phyloP scores from a whole-genome alignment of 1,140 invertebrate genomes.

The Drosophila rufa region DNA sequence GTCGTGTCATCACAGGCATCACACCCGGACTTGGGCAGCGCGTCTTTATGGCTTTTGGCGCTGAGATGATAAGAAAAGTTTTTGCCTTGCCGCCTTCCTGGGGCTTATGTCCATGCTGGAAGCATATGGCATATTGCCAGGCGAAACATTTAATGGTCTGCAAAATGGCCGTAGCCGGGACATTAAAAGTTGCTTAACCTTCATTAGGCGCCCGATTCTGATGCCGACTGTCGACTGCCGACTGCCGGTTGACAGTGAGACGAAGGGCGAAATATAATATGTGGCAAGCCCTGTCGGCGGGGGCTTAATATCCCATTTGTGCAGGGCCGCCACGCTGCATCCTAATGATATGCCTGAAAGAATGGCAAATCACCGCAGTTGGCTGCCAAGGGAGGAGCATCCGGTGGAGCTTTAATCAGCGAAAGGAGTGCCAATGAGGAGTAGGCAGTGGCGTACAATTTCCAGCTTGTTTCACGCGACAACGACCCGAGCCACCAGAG shows the following conservation, averaged over 20 bases:
- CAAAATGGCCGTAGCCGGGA: conserved; percentile 65
- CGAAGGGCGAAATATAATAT: conserved; percentile 72
- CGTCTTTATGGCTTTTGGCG: conserved; percentile 76
- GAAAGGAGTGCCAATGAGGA: background rate
- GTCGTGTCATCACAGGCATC: conserved; percentile 49
- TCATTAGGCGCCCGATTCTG: conserved; percentile 67
- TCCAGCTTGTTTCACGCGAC: conserved; percentile 69
- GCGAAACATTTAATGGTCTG: conserved; percentile 83
- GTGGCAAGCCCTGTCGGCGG: conserved; percentile 53
- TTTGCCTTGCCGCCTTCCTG: conserved; percentile 39
- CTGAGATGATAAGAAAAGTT: conserved; percentile 78
- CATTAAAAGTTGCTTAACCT: conserved; percentile 83
- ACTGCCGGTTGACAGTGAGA: conserved; percentile 56
- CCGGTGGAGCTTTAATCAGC: conserved; percentile 60
- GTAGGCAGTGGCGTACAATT: conserved; percentile 59
- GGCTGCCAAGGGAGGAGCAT: conserved; percentile 49
- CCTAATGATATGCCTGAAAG: conserved; percentile 74
- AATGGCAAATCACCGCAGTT: conserved; percentile 76
- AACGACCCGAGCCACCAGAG: conserved; percentile 14
- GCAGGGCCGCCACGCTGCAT: conserved; percentile 60
- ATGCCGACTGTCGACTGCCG: conserved; percentile 32
- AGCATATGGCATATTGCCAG: conserved; percentile 82
- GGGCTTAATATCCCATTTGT: conserved; percentile 79
- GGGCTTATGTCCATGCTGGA: conserved; percentile 65
- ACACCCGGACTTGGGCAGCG: conserved; percentile 30